Percentiles rank a stretch among this genome's conserved stretches.
phyloP scores from a whole-genome alignment of 2,113 vertebrate genomes.

The Scomber colias region DNA sequence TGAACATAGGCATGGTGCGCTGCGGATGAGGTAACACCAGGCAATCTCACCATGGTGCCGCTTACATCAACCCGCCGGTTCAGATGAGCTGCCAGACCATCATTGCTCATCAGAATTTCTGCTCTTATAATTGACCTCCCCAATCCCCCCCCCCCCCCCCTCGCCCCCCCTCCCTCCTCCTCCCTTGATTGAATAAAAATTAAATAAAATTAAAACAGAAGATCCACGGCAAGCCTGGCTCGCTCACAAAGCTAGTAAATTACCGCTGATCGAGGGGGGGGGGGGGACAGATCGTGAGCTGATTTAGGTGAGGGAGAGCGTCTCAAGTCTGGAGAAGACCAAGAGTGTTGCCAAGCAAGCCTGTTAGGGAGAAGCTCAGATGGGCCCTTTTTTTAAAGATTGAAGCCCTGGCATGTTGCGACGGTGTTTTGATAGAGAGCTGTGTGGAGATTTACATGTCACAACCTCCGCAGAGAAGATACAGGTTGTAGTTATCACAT shows the following conservation, averaged over 20 bases:
- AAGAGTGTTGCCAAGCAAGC: slow-evolving; percentile 54
- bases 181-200: slow-evolving; percentile 53
- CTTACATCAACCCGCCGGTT: slow-evolving; percentile 72
- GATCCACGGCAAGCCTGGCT: slow-evolving; percentile 52
- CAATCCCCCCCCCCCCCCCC: too few species aligned
- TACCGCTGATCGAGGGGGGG: slow-evolving; percentile 46
- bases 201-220: slow-evolving; percentile 52
- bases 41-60: slow-evolving; percentile 68
- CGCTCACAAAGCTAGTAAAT: slow-evolving; percentile 56
- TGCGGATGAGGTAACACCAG: slow-evolving; percentile 76
- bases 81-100: slow-evolving; percentile 65
- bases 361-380: slow-evolving; percentile 43
- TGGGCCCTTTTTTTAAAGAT: slow-evolving; percentile 51
- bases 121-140: slow-evolving; percentile 62
- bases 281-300: slow-evolving; percentile 45
- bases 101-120: slow-evolving; percentile 59
- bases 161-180: not conserved
- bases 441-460: slow-evolving; percentile 24
- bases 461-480: slow-evolving; percentile 29
- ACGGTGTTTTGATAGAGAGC: slow-evolving; percentile 5
- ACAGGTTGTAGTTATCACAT: not conserved
- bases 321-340: slow-evolving; percentile 46
- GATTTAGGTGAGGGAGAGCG: slow-evolving; percentile 54
- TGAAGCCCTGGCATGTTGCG: slow-evolving; percentile 51
- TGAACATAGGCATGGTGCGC: slow-evolving; percentile 40